phyloP scores from a whole-genome alignment of 1,140 invertebrate genomes.

The Scaptomyza pallida region DNA sequence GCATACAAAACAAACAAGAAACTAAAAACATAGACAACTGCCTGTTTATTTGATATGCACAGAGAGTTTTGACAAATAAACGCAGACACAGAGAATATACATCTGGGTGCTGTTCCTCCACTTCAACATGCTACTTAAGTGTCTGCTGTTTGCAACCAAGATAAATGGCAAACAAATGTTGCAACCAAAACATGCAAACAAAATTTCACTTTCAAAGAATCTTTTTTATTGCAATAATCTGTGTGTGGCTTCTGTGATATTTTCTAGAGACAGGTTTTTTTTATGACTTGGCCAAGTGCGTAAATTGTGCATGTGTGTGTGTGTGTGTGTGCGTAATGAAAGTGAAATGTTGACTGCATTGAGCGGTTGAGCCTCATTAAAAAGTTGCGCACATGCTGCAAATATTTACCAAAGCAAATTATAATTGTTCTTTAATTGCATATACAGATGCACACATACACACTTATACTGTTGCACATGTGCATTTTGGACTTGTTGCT shows the following conservation, averaged over 20 bases:
- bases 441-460: constrained; percentile 23
- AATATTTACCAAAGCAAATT: constrained; percentile 54
- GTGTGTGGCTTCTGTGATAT: constrained; percentile 13
- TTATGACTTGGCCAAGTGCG: constrained; percentile 46
- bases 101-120: neutral
- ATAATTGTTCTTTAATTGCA: constrained; percentile 57
- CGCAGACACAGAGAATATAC: constrained; percentile 15
- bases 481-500: constrained; percentile 2
- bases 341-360: constrained; percentile 50
- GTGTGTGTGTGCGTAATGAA: constrained; percentile 24
- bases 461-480: too few species aligned
- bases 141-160: constrained; percentile 7
- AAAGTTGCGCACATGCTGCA: constrained; percentile 50
- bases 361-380: constrained; percentile 45
- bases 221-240: constrained; percentile 14
- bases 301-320: constrained; percentile 2
- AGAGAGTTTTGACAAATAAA: constrained; percentile 31
- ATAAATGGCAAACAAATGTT: constrained; percentile 42
- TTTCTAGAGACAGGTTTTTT: constrained; percentile 36
- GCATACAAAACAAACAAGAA: constrained; percentile 6
- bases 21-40: neutral
- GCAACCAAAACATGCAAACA: constrained; percentile 34
- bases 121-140: constrained; percentile 1
- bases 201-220: constrained; percentile 57
- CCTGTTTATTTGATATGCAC: constrained; percentile 31